Conservation (phyloP, 1,140 invertebrate genomes). For the Lamellibrachia luymesi region DNA sequence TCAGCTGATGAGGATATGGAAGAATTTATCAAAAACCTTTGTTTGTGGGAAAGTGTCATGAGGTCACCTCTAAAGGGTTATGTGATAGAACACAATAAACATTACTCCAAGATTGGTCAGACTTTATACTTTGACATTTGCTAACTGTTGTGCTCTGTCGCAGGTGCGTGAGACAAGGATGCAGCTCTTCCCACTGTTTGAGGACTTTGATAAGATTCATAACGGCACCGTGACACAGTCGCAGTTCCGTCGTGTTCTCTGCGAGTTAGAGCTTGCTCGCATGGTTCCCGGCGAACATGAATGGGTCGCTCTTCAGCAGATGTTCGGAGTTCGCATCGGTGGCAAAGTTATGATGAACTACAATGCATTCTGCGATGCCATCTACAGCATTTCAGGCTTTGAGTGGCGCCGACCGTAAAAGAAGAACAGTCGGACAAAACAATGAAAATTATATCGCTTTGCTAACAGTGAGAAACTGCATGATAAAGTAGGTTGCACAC, state of each 20-base stretch:
- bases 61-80: background rate
- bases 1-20: background rate
- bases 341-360: slow-evolving; percentile 53
- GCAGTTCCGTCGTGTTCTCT: slow-evolving; percentile 55
- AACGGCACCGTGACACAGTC: slow-evolving; percentile 51
- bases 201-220: slow-evolving; percentile 55
- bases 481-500: background rate
- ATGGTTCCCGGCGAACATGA: slow-evolving; percentile 46
- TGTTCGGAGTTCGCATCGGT: slow-evolving; percentile 52
- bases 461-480: background rate
- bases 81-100: background rate
- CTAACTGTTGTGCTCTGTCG: background rate
- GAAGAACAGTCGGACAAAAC: background rate
- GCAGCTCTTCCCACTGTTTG: slow-evolving; percentile 56
- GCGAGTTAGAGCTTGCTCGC: slow-evolving; percentile 50
- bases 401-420: slow-evolving; percentile 19
- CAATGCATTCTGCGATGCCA: slow-evolving; percentile 53
- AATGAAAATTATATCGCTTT: background rate
- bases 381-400: slow-evolving; percentile 53
- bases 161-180: slow-evolving; percentile 34
- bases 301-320: slow-evolving; percentile 44
- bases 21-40: background rate
- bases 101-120: too few relatives aligned
- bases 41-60: background rate
- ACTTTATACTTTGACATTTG: background rate